These are phyloP conservation scores for Patiria miniata DNA, from an alignment of 35 echinoderm and acorn worm genomes.

Conservation along the genomic window DNA sequence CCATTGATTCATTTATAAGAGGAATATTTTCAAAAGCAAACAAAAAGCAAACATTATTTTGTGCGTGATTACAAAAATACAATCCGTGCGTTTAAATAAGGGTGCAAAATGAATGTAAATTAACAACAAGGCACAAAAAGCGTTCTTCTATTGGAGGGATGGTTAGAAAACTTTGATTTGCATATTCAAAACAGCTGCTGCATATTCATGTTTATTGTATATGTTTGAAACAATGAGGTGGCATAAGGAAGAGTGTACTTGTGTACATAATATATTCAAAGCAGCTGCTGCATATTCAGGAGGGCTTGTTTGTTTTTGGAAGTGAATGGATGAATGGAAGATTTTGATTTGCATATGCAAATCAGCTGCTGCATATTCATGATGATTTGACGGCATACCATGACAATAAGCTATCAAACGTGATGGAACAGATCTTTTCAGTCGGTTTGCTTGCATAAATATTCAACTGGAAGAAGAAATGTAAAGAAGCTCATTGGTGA, in stretches of 20 bases:
- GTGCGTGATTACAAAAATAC: conserved; percentile 8
- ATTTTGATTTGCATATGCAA: not conserved
- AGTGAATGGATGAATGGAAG: conserved; percentile 1
- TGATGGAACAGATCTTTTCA: too few relatives aligned
- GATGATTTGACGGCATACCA: not conserved
- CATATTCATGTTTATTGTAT: not conserved
- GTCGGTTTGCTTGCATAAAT: too few relatives aligned
- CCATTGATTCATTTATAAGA: not conserved
- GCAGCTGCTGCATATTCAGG: not conserved
- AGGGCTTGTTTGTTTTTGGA: not conserved
- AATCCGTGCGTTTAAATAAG: conserved; percentile 11
- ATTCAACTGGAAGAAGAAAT: not conserved
- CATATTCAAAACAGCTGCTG: conserved; percentile 14
- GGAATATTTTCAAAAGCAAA: not conserved
- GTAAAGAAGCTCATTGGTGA: not conserved
- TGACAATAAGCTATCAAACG: not conserved
- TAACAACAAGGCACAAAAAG: not conserved
- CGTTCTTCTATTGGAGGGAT: not conserved
- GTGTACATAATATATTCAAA: too few relatives aligned
- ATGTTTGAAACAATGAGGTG: too few relatives aligned
- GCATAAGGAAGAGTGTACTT: too few relatives aligned
- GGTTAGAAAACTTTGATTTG: not conserved
- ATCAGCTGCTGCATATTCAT: conserved; percentile 23
- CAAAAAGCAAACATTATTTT: not conserved
- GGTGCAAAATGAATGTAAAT: not conserved